A percentile compares a stretch with the other conserved stretches of the same genome.
Conservation (phyloP, 1,140 invertebrate genomes). For the Drosophila tsacasi region DNA sequence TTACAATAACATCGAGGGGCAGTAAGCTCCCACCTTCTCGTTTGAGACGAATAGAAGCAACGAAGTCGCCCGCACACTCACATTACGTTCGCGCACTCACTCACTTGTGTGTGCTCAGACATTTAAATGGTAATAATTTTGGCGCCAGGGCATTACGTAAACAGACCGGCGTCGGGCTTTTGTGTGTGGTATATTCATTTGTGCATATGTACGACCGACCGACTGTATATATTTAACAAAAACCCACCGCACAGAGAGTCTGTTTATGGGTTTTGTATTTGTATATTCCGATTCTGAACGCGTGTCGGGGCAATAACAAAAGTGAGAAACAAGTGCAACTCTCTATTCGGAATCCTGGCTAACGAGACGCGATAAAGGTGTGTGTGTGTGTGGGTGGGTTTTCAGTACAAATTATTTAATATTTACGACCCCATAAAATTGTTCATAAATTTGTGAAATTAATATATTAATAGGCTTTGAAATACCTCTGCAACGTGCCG, state of each 20-base stretch:
- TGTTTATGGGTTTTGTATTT: conserved; percentile 53
- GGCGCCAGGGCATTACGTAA: conserved; percentile 77
- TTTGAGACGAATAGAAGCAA: conserved; percentile 14
- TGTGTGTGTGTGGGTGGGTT: conserved; percentile 8
- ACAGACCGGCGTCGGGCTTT: conserved; percentile 48
- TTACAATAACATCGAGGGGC: conserved; percentile 23
- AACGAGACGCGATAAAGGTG: conserved; percentile 18
- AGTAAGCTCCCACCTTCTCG: conserved; percentile 6
- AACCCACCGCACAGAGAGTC: conserved; percentile 39
- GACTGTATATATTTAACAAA: conserved; percentile 6
- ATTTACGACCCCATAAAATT: conserved; percentile 39
- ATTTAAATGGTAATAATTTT: conserved; percentile 76
- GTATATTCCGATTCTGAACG: conserved; percentile 55
- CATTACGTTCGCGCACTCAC: conserved; percentile 36
- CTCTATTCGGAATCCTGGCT: conserved; percentile 52
- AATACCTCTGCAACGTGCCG: conserved; percentile 15
- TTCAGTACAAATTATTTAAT: conserved; percentile 39
- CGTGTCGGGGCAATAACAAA: conserved; percentile 46
- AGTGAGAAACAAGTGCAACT: conserved; percentile 54
- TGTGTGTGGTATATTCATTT: conserved; percentile 33
- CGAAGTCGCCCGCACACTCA: conserved; percentile 29
- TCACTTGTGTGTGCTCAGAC: conserved; percentile 51
- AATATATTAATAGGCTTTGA: conserved; percentile 29
- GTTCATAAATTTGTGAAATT: conserved; percentile 43
- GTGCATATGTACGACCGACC: conserved; percentile 15